Evolutionary conservation across 1,140 invertebrate species (phyloP), one percentile per base, ranked within the genome.

Genomic region (Galendromus occidentalis): DNA sequence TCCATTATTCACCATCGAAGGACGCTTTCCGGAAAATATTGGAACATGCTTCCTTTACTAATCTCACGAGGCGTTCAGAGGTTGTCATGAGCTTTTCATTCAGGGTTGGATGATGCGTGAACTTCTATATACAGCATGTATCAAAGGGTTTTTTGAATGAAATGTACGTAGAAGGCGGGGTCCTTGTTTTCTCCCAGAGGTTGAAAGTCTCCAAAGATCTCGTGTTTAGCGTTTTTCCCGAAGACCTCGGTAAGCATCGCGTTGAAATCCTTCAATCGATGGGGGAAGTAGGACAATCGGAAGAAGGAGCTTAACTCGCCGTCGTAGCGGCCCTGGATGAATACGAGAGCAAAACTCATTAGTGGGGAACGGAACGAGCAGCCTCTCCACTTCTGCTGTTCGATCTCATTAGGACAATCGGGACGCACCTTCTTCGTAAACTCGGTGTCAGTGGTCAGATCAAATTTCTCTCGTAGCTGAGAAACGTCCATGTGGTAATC

Each of bases 231-330:
- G 25, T 79, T 74, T 12, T 76, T 70, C n/a, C 80, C 81, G 73
- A 91, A 91, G 5, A 82, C 81, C 65, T 86, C 83, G 44, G 78
- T 74, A 17, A 91, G 73, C 75, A 89, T 83, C 1, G 79, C 70
- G 0, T 79, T 82, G 74, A 91, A 91, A 1, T 78, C 75, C 9
- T 82, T 77, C 64, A 90, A 74, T 47, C 80, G 81, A 71, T 91
- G 87, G 5, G 88, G 88, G 76, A 87, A 89, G 72, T 90, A 91
- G 5, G 86, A 88, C 17, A 91, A 75, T 14, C 87, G 80, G 76
- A 91, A 91, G 71, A 87, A 82, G 12, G 51, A 59, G 9, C 51
- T 59, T 9, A 59, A 22, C 33, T 59, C 17, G 14, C 51, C 51
- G 33, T 59, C 51, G 33, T 59, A 59, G 14, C 51, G 51, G 14